Evolutionary conservation across 2,797 vertebrate genomes (phyloP).

Genomic region (Anabacerthia variegaticeps): DNA sequence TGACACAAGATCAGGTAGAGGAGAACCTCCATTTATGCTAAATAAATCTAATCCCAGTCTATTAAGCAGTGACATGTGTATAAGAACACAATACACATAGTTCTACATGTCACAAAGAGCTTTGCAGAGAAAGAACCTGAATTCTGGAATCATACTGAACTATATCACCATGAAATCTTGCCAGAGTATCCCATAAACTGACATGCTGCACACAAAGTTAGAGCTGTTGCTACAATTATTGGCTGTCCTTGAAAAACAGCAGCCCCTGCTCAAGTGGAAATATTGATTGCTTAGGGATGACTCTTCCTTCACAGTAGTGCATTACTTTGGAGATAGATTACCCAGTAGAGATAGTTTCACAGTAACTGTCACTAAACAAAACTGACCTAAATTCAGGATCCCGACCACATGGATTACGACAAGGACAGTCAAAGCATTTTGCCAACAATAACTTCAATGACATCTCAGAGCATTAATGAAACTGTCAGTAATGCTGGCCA

Average conservation of each 20-base stretch:
- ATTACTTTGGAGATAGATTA: not conserved
- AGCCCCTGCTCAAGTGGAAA: not conserved
- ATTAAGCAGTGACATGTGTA: not conserved
- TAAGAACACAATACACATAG: not conserved
- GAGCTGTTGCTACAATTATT: not conserved
- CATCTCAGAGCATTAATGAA: not conserved
- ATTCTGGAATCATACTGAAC: not conserved
- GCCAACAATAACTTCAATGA: not conserved
- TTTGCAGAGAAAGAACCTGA: not conserved
- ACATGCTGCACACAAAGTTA: not conserved
- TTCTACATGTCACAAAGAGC: not conserved
- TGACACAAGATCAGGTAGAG: not conserved
- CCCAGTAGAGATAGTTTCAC: not conserved
- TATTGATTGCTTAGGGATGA: not conserved
- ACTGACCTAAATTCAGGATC: not conserved
- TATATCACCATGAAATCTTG: not conserved
- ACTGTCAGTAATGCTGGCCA: not conserved
- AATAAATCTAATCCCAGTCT: not conserved
- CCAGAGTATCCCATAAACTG: not conserved
- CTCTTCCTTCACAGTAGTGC: not conserved
- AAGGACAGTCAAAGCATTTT: not conserved
- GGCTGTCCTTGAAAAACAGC: not conserved
- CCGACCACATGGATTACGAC: not conserved
- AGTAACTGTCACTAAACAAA: slow-evolving; percentile 18
- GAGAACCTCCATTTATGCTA: not conserved